These are phyloP conservation scores for Oligia strigilis DNA, from an alignment of 2,888 invertebrate genomes.

Conservation along the genomic window DNA sequence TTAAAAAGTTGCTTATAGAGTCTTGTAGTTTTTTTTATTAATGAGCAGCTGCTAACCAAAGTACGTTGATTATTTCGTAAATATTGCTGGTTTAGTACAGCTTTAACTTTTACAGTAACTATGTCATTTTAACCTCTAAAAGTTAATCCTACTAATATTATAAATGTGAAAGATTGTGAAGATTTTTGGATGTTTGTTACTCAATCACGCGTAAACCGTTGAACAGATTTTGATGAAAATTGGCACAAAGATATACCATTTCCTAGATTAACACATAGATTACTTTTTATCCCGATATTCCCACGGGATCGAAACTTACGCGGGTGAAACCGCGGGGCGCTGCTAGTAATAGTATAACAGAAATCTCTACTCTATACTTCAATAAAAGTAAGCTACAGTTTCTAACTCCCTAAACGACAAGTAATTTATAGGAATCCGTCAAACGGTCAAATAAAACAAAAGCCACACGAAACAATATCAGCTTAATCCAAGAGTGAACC, in stretches of 20 bases:
- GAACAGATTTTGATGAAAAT: no score
- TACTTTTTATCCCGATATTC: no score
- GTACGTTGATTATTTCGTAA: neutral
- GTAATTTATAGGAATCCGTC: neutral
- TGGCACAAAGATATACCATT: no score
- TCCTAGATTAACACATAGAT: no score
- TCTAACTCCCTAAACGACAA: neutral
- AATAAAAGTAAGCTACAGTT: no score
- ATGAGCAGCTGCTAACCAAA: neutral
- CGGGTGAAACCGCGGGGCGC: no score
- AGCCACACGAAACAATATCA: neutral
- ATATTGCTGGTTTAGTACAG: neutral
- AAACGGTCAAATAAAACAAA: neutral
- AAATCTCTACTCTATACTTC: no score
- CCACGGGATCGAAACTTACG: no score
- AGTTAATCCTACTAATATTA: neutral
- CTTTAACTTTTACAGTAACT: neutral
- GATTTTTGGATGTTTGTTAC: no score
- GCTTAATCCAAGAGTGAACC: conserved; percentile 38
- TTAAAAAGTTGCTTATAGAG: neutral
- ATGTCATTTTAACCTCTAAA: neutral
- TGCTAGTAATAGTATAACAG: neutral
- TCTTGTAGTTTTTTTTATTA: neutral
- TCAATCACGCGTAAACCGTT: no score
- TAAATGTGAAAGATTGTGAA: no score